These are phyloP conservation scores for Bellardia pandia DNA, from an alignment of 2,888 invertebrate species.

Conservation along the genomic window DNA sequence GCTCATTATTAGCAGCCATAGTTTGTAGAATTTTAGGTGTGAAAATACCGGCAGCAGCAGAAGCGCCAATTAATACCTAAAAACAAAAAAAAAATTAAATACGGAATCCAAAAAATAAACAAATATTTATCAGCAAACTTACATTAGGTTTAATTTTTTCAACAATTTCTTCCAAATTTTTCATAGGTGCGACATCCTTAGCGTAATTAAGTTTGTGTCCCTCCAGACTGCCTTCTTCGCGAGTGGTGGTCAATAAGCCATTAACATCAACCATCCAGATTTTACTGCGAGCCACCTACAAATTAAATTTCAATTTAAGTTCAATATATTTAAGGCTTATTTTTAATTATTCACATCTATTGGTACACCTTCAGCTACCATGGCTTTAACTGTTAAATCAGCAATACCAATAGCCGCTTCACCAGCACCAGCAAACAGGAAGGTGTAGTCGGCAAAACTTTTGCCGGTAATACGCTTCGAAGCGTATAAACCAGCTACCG, in stretches of 20 bases:
- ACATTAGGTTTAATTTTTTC: constrained; percentile 95
- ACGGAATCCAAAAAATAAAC: not conserved
- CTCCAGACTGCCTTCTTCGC: constrained; percentile 87
- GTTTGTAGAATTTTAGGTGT: constrained; percentile 92
- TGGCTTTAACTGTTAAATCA: constrained; percentile 93
- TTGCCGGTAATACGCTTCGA: constrained; percentile 85
- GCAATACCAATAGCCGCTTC: constrained; percentile 98
- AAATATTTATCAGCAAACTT: constrained; percentile 76
- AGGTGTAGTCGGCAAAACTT: constrained; percentile 93
- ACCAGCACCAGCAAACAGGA: constrained; percentile 95
- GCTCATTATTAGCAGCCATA: constrained; percentile 94
- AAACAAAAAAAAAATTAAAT: constrained; percentile 9
- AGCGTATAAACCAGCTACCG: constrained; percentile 93
- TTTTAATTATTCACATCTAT: constrained; percentile 78
- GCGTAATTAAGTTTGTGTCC: constrained; percentile 90
- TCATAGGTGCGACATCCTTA: constrained; percentile 91
- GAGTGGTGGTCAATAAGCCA: constrained; percentile 91
- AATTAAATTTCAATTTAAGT: not conserved
- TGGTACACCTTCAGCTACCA: constrained; percentile 89
- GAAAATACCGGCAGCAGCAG: constrained; percentile 96
- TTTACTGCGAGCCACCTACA: constrained; percentile 90
- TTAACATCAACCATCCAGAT: constrained; percentile 98
- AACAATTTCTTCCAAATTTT: constrained; percentile 91
- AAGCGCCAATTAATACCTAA: constrained; percentile 89
- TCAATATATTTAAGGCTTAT: not conserved